Base-by-base conservation (phyloP, 2,113 vertebrate species). In the Lamprotornis superbus region DNA sequence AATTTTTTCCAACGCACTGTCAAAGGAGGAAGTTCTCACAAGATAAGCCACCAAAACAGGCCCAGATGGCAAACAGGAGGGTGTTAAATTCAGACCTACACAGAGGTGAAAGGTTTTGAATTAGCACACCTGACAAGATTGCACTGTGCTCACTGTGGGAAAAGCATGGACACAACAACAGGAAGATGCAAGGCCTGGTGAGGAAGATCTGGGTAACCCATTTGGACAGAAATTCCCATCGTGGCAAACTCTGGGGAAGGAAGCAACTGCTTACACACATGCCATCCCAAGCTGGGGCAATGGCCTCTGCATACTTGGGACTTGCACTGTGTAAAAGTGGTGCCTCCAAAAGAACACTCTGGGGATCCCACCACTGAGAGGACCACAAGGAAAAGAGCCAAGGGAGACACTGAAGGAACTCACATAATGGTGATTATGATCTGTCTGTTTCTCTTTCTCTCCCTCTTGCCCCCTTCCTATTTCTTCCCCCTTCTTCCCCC, bases 401-500 rank as follows among this genome's bases (percentile, higher is more conserved):
- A 35, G 12, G 12, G 12, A 75, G n/a, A 40, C 21, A 40, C 16
- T 30, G 35, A 18, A 40, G 35, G 20, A 50, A 31, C 16, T 24
- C 25, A 25, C 4, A 20, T 25, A 8, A 23, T 56, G 5, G 19
- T n/a, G 30, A 30, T 33, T 49, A 16, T 40, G 23, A 30, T 33
- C 7, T 84, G 22, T 33, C 27, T 33, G 2, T 27, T 11, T 47
- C 15, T 47, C 11, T 40, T 24, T 53, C 12, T 46, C 15, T 42
- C 5, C 3, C 5, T 52, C 5, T 16, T 1, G 0, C 7, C 8
- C 12, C 5, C 24, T 75, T 65, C 35, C 12, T n/a, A 30, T 49
- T 65, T 56, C n/a, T 64, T 39, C 20, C 17, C 23, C 17, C 4
- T 8, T 8, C 4, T 52, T 30, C 15, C 4, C 2, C 3, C 5